Evolutionary conservation across 2,113 vertebrate genomes (phyloP).

Genomic region (Taxidea taxus): DNA sequence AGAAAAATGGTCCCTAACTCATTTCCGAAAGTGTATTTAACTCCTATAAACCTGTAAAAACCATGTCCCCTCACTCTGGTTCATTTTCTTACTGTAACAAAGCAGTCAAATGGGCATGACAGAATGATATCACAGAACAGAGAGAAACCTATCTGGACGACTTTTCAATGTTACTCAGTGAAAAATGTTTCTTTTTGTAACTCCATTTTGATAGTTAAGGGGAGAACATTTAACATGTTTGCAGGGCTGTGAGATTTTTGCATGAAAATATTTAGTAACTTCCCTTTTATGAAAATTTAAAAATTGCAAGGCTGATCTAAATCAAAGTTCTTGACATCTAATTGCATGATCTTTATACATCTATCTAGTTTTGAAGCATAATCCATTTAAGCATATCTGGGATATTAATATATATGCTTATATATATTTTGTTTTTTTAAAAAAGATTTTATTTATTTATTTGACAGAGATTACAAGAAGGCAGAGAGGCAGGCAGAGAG

Average conservation of each 20-base stretch:
- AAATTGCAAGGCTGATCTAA: background rate
- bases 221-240: background rate
- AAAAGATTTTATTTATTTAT: too few species aligned
- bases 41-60: background rate
- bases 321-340: constrained; percentile 2
- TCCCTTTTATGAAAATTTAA: constrained; percentile 33
- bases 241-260: background rate
- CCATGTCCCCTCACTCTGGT: background rate
- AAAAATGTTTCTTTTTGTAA: background rate
- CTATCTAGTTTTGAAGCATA: background rate
- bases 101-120: background rate
- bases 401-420: background rate
- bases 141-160: background rate
- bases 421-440: background rate
- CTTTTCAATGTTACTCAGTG: background rate
- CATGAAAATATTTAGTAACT: background rate
- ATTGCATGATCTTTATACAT: background rate
- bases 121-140: background rate
- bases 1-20: background rate
- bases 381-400: background rate
- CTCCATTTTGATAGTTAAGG: background rate
- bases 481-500: too few species aligned
- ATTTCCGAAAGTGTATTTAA: background rate
- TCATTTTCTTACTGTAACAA: constrained; percentile 11
- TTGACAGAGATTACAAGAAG: too few species aligned